phyloP scores from a whole-genome alignment of 2,888 invertebrate species.

The Hyles lineata region DNA sequence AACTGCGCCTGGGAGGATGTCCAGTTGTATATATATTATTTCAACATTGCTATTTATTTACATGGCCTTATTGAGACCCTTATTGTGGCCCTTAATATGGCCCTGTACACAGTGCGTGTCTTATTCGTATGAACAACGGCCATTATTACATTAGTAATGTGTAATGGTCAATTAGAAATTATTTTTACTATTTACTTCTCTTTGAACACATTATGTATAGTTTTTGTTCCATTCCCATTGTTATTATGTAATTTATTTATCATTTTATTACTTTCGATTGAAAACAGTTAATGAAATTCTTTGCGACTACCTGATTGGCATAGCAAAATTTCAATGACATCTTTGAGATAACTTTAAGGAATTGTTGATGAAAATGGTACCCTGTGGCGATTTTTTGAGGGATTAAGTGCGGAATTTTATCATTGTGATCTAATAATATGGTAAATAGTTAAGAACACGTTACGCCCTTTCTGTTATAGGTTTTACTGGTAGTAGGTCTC shows the following conservation, averaged over 20 bases:
- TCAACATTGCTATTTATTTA: not conserved
- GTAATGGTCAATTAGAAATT: slow-evolving; percentile 20
- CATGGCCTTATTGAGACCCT: not conserved
- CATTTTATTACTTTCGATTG: not conserved
- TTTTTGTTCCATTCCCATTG: not conserved
- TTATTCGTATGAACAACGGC: slow-evolving; percentile 4
- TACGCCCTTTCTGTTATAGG: too few relatives aligned
- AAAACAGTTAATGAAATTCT: not conserved
- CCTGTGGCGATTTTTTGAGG: not conserved
- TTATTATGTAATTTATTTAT: not conserved
- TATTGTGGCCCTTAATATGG: not conserved
- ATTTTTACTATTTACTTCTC: slow-evolving; percentile 10
- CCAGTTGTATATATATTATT: too few relatives aligned
- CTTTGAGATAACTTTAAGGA: not conserved
- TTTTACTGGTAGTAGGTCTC: too few relatives aligned
- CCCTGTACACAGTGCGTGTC: slow-evolving; percentile 11
- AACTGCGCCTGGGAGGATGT: too few relatives aligned
- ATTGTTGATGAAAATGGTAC: too few relatives aligned
- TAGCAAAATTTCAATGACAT: too few relatives aligned
- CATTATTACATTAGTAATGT: slow-evolving; percentile 13
- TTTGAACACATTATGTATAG: not conserved
- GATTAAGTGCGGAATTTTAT: not conserved
- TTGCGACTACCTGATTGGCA: too few relatives aligned
- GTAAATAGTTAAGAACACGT: too few relatives aligned
- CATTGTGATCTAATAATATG: not conserved